Evolutionary conservation across 2,888 invertebrate species (phyloP).

Genomic region (Papilio gigon): DNA sequence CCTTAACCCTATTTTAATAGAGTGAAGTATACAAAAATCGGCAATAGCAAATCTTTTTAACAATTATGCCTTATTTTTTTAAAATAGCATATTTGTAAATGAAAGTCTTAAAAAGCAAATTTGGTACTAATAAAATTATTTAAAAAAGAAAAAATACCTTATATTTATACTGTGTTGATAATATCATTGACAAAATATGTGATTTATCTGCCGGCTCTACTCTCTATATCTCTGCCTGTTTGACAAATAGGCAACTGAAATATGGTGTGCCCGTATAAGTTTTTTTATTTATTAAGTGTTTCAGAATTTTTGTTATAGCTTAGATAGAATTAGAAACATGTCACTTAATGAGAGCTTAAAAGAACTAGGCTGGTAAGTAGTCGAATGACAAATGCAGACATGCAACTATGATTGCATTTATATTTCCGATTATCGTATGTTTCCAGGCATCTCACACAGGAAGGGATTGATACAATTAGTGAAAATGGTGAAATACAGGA

Average conservation of each 20-base stretch:
- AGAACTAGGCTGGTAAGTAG: slow-evolving; percentile 86
- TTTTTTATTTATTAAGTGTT: slow-evolving; percentile 65
- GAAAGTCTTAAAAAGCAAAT: background rate
- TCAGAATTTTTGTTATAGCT: slow-evolving; percentile 68
- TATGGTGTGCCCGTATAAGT: slow-evolving; percentile 64
- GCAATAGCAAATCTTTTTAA: background rate
- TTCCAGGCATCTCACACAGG: slow-evolving; percentile 88
- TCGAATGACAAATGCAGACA: slow-evolving; percentile 31
- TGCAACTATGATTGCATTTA: slow-evolving; percentile 40
- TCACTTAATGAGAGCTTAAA: slow-evolving; percentile 84
- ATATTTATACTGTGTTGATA: background rate
- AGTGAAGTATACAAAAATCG: background rate
- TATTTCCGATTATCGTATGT: slow-evolving; percentile 49
- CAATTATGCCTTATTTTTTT: background rate
- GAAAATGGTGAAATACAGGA: slow-evolving; percentile 85
- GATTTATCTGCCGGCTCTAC: slow-evolving; percentile 6
- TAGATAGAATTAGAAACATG: slow-evolving; percentile 76
- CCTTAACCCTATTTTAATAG: slow-evolving; percentile 9
- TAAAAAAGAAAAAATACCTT: background rate
- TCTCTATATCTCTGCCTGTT: slow-evolving; percentile 29
- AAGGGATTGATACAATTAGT: slow-evolving; percentile 86
- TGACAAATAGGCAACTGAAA: slow-evolving; percentile 48
- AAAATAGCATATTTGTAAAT: background rate
- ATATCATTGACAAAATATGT: slow-evolving; percentile 1
- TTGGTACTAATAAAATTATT: background rate